Percentiles rank a stretch among this genome's conserved stretches.
phyloP scores from a whole-genome alignment of 1,140 invertebrate species.

The Cotesia glomerata region DNA sequence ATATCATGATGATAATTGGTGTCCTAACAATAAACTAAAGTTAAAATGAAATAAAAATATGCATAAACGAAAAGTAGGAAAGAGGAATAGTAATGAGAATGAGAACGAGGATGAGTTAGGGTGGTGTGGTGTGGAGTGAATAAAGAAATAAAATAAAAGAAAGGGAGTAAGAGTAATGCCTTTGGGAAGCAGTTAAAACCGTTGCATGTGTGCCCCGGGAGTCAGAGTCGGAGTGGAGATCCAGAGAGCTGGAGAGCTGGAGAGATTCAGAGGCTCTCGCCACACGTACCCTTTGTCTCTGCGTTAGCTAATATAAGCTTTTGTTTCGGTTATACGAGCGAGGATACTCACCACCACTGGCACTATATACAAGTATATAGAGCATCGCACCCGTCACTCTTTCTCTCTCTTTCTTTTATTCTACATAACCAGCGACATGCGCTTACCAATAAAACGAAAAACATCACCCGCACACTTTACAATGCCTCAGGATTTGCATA shows the following conservation, averaged over 20 bases:
- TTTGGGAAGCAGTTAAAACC: conserved; percentile 62
- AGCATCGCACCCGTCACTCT: background rate
- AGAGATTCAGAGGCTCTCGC: conserved; percentile 42
- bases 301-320: conserved; percentile 56
- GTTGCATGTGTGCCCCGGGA: conserved; percentile 57
- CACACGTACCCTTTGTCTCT: conserved; percentile 55
- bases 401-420: conserved; percentile 9
- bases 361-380: background rate
- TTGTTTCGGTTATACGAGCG: conserved; percentile 61
- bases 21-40: no score
- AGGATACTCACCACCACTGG: conserved; percentile 39
- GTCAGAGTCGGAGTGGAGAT: no score
- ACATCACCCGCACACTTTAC: conserved; percentile 53
- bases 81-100: background rate
- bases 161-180: conserved; percentile 58
- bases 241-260: background rate
- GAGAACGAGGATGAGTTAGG: background rate
- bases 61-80: no score
- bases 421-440: conserved; percentile 24
- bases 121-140: conserved; percentile 4
- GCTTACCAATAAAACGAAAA: conserved; percentile 62
- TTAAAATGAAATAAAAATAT: no score
- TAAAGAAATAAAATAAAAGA: conserved; percentile 54
- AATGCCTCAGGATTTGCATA: conserved; percentile 61
- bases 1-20: no score